These are phyloP conservation scores for Anastatus disparis DNA, from an alignment of 1,140 invertebrate species.

Conservation along the genomic window DNA sequence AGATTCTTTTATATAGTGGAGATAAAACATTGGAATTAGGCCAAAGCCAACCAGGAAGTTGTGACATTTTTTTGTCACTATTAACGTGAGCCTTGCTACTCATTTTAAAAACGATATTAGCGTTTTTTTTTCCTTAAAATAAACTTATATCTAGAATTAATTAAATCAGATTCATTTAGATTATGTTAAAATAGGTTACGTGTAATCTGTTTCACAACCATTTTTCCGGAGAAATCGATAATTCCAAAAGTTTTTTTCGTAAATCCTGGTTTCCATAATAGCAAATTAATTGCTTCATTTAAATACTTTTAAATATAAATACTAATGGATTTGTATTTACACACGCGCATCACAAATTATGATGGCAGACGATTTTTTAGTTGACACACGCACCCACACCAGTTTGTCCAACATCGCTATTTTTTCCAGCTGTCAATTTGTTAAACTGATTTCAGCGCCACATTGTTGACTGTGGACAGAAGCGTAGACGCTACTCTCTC, in stretches of 20 bases:
- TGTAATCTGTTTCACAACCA: background rate
- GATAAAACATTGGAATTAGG: slow-evolving; percentile 64
- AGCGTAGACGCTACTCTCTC: too few relatives aligned
- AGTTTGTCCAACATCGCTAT: background rate
- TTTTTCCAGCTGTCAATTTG: background rate
- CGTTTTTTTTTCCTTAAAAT: background rate
- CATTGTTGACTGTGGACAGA: too few relatives aligned
- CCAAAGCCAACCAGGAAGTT: slow-evolving; percentile 66
- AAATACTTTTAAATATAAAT: background rate
- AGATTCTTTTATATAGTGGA: slow-evolving; percentile 66
- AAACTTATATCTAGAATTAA: background rate
- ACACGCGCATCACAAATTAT: background rate
- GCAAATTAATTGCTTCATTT: background rate
- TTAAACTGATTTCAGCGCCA: slow-evolving; percentile 17
- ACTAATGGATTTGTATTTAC: background rate
- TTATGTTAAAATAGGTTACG: slow-evolving; percentile 11
- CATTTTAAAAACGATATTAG: slow-evolving; percentile 44
- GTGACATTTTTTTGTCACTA: slow-evolving; percentile 55
- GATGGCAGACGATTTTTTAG: slow-evolving; percentile 24
- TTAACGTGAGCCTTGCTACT: slow-evolving; percentile 46
- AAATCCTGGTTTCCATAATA: background rate
- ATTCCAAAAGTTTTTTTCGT: background rate
- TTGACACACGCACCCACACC: background rate
- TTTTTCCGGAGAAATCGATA: slow-evolving; percentile 30
- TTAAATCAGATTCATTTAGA: background rate